Conservation (phyloP, 2,797 vertebrate genomes). For the Paedocypris micromegethes region DNA sequence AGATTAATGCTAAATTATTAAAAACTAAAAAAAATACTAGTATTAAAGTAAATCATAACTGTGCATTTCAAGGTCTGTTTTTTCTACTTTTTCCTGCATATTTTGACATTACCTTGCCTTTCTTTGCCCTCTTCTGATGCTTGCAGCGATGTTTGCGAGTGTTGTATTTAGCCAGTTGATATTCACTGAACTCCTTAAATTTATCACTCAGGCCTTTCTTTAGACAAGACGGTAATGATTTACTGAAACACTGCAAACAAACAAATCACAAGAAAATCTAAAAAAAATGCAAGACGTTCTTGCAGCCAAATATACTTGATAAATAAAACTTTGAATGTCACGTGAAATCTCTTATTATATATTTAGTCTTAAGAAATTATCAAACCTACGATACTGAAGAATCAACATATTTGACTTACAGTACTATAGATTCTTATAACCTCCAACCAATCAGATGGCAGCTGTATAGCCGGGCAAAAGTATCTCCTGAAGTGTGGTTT, state of each 20-base stretch:
- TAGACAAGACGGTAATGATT: constrained; percentile 73
- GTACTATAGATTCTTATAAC: constrained; percentile 71
- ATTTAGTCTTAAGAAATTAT: neutral
- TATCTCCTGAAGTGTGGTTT: constrained; percentile 80
- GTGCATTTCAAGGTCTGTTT: too few species aligned
- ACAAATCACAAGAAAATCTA: neutral
- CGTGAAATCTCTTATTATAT: neutral
- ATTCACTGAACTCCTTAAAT: constrained; percentile 83
- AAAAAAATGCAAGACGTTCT: neutral
- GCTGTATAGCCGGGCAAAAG: constrained; percentile 73
- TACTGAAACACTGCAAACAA: constrained; percentile 68
- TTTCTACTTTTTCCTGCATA: too few species aligned
- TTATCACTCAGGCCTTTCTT: constrained; percentile 78
- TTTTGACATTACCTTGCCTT: constrained; percentile 46
- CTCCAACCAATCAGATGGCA: constrained; percentile 88
- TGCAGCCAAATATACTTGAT: neutral
- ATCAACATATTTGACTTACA: constrained; percentile 47
- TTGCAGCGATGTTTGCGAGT: constrained; percentile 78
- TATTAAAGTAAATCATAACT: too few species aligned
- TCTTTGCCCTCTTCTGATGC: constrained; percentile 51
- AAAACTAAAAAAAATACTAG: too few species aligned
- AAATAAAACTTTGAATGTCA: neutral
- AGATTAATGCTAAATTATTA: neutral
- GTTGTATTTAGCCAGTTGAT: constrained; percentile 89
- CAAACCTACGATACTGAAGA: neutral